Conservation (phyloP, 2,888 invertebrate genomes). For the Ochropleura plecta region DNA sequence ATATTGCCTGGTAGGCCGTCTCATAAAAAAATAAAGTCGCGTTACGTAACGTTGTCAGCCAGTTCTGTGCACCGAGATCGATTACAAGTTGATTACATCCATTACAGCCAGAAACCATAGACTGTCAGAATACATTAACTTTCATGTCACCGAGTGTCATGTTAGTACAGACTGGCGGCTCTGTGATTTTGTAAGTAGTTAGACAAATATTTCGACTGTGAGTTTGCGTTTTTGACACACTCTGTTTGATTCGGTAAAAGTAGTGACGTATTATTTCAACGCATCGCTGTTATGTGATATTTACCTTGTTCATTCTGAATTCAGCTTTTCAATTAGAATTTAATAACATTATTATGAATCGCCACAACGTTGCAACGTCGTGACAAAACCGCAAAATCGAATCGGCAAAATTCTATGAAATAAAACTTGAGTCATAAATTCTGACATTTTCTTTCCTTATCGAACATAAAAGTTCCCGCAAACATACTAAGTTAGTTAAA, state of each 20-base stretch:
- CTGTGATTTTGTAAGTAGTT: slow-evolving; percentile 69
- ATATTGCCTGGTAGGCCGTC: slow-evolving; percentile 39
- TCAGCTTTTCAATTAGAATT: slow-evolving; percentile 42
- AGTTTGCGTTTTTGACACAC: slow-evolving; percentile 71
- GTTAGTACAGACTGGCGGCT: slow-evolving; percentile 64
- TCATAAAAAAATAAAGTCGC: slow-evolving; percentile 62
- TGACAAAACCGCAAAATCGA: slow-evolving; percentile 55
- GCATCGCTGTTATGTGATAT: slow-evolving; percentile 41
- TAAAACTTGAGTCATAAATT: slow-evolving; percentile 62
- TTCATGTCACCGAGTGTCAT: slow-evolving; percentile 65
- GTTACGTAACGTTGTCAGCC: slow-evolving; percentile 65
- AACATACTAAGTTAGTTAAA: slow-evolving; percentile 41
- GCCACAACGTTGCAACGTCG: slow-evolving; percentile 41
- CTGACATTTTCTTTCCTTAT: slow-evolving; percentile 47
- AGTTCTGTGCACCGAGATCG: slow-evolving; percentile 54
- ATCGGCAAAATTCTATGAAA: slow-evolving; percentile 55
- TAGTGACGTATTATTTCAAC: slow-evolving; percentile 61
- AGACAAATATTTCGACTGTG: slow-evolving; percentile 66
- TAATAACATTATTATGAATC: slow-evolving; percentile 14
- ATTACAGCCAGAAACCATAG: slow-evolving; percentile 59
- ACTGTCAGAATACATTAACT: slow-evolving; percentile 61
- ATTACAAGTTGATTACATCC: slow-evolving; percentile 63
- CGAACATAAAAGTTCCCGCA: slow-evolving; percentile 48
- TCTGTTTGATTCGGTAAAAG: slow-evolving; percentile 74
- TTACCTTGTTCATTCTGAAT: slow-evolving; percentile 48